Evolutionary conservation across 2,113 vertebrate species (phyloP), one percentile per base, ranked within the genome.

Genomic region (Tachycineta bicolor): DNA sequence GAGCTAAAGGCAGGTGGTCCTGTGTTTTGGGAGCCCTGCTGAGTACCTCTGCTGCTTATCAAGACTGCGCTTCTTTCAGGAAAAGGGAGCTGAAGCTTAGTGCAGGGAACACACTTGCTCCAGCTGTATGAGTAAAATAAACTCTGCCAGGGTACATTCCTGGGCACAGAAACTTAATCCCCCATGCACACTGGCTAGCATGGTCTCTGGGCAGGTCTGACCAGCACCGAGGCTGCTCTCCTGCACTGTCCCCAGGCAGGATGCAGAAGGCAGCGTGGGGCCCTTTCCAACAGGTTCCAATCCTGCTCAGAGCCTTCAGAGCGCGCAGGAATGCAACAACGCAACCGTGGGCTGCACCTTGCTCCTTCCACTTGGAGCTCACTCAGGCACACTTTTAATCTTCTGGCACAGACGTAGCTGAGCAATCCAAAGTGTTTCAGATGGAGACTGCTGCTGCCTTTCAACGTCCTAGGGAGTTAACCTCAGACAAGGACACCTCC

Each of bases 181-280:
- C 53, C 28, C 29, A 17, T 0, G 5, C 56, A n/a, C 65, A 6
- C 21, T 34, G 17, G 37, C 25, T 37, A 37, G 62, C 58, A 55
- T 0, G 3, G 58, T 70, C 34, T 44, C 52, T 47, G 58, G 44
- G 52, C 0, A 0, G 25, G 58, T 56, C 49, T 33, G 41, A 56
- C 7, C 6, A 4, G 78, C 39, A 71, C 15, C 0, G 0, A 20
- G 85, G 78, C 33, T 60, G 70, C 4, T 71, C 56, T 87, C 34
- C 70, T 0, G 0, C 34, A 7, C 20, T 2, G 26, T 15, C 9
- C 18, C 52, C 77, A 67, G 56, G n/a, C 3, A 2, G 1, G 1
- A 62, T 9, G 15, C 55, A 20, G 31, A 23, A 39, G 41, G 24
- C 31, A 46, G 65, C 3, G 1, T 0, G 2, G 41, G 26, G 34